These are phyloP conservation scores for Engraulis encrasicolus DNA, from an alignment of 2,113 vertebrate species.

Conservation along the genomic window DNA sequence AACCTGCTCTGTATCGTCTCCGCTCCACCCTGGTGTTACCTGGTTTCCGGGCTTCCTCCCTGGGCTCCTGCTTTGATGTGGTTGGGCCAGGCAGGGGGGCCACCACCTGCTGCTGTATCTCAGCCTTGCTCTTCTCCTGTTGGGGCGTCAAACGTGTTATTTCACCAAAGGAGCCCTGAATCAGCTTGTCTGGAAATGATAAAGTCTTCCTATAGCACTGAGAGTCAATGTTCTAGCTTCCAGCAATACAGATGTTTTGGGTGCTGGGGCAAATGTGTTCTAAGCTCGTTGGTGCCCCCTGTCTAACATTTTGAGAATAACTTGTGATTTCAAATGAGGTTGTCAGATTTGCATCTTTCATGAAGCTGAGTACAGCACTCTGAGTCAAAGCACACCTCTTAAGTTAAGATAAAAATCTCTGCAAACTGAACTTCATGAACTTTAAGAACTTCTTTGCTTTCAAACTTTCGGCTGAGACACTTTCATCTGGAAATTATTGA, in stretches of 20 bases:
- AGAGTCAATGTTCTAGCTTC: neutral
- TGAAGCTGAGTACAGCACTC: too few species aligned
- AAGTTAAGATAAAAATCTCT: too few species aligned
- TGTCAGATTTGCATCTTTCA: neutral
- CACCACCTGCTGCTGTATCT: conserved; percentile 47
- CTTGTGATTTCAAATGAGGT: neutral
- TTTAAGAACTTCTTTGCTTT: too few species aligned
- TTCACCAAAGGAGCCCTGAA: conserved; percentile 4
- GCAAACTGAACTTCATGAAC: too few species aligned
- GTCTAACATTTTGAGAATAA: neutral
- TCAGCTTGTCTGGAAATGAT: neutral
- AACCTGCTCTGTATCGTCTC: too few species aligned
- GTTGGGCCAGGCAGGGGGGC: conserved; percentile 35
- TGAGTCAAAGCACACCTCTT: too few species aligned
- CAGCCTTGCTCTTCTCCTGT: conserved; percentile 58
- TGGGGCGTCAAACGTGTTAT: conserved; percentile 3
- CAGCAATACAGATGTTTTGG: neutral
- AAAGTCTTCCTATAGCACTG: neutral
- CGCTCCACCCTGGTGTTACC: conserved; percentile 58
- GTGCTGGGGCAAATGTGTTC: neutral
- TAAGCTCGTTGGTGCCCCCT: neutral
- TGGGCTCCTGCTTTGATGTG: conserved; percentile 50
- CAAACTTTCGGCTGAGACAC: too few species aligned
- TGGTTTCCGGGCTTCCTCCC: conserved; percentile 56
- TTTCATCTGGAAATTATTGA: too few species aligned